These are phyloP conservation scores for Amphimedon queenslandica DNA, from an alignment of 37 sponge, comb jelly and placozoan species.

Conservation along the genomic window DNA sequence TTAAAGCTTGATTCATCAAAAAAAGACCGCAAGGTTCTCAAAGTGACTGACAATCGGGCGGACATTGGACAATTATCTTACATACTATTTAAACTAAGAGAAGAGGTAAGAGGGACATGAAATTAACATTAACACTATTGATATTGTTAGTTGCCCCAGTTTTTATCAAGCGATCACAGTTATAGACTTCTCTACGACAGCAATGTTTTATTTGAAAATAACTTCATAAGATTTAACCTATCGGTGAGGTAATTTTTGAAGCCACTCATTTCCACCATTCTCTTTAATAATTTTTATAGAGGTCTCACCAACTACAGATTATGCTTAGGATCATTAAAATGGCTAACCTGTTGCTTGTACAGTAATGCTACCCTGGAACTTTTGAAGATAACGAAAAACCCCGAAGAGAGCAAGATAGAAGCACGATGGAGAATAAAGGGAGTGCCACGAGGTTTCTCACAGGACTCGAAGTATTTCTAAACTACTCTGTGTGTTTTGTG, in stretches of 20 bases:
- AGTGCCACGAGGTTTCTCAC: background rate
- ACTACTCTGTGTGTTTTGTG: too few relatives aligned
- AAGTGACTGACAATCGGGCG: too few relatives aligned
- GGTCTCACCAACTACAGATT: slow-evolving; percentile 21
- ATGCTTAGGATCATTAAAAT: slow-evolving; percentile 6
- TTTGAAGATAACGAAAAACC: slow-evolving; percentile 61
- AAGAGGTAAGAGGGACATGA: too few relatives aligned
- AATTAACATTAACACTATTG: background rate
- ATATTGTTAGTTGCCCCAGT: slow-evolving; percentile 43
- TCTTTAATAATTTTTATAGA: background rate
- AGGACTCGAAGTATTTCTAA: slow-evolving; percentile 4
- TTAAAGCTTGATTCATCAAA: too few relatives aligned
- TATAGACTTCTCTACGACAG: slow-evolving; percentile 33
- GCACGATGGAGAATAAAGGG: slow-evolving; percentile 68
- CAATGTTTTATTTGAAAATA: slow-evolving; percentile 45
- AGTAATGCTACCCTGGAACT: slow-evolving; percentile 28
- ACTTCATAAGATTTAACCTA: slow-evolving; percentile 5
- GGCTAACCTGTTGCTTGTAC: background rate
- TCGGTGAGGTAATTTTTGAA: slow-evolving; percentile 14
- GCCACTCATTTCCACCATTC: background rate
- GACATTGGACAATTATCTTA: too few relatives aligned
- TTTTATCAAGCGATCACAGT: slow-evolving; percentile 61
- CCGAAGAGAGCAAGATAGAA: slow-evolving; percentile 44
- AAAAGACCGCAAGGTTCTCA: too few relatives aligned
- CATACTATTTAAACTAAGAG: slow-evolving; percentile 59